Conservation (phyloP, 2,797 vertebrate species). For the Linurgus olivaceus region DNA sequence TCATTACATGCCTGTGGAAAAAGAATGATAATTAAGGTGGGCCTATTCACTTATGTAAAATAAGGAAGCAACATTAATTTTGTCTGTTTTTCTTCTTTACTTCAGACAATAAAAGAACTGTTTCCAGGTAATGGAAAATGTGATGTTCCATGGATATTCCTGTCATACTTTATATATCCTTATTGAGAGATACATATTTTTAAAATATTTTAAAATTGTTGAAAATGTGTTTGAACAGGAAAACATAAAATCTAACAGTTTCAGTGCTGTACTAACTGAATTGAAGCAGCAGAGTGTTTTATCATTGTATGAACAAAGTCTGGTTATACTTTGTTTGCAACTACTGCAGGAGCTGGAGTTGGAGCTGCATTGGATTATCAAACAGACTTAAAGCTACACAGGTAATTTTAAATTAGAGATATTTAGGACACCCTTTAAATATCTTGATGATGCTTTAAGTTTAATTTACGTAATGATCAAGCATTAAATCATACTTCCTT, state of each 20-base stretch:
- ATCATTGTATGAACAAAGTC: not conserved
- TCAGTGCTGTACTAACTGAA: not conserved
- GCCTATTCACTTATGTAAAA: not conserved
- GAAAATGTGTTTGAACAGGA: not conserved
- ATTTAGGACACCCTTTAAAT: not conserved
- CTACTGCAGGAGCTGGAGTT: not conserved
- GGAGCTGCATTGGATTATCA: not conserved
- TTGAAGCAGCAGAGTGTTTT: not conserved
- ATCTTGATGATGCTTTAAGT: not conserved
- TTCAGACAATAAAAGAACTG: not conserved
- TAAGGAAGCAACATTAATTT: not conserved
- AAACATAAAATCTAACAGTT: not conserved
- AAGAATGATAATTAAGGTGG: not conserved
- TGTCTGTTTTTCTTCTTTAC: not conserved
- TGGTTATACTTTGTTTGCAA: not conserved
- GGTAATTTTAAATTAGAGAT: not conserved
- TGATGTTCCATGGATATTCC: not conserved
- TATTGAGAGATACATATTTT: not conserved
- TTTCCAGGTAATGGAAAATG: not conserved
- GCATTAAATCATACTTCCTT: not conserved
- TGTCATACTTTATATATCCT: not conserved
- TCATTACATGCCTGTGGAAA: conserved; percentile 92
- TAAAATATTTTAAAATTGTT: not conserved
- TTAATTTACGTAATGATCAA: not conserved
- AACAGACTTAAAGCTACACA: not conserved